phyloP scores from a whole-genome alignment of 37 sponge, comb jelly and placozoan species.

The Halisarca cf. caerulea region DNA sequence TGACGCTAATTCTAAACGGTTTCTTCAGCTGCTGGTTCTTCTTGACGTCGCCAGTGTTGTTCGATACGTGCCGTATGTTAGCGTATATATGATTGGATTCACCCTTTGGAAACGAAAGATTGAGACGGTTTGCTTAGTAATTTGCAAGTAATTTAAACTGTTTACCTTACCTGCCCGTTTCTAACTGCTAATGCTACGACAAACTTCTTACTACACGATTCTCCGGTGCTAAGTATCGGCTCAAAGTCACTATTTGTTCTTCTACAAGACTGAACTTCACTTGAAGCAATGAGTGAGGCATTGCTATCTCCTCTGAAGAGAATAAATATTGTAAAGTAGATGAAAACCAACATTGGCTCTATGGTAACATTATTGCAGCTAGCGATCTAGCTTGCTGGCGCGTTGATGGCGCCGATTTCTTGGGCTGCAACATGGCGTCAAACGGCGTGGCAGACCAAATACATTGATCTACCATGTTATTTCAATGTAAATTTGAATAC shows the following conservation, averaged over 20 bases:
- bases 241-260: slow-evolving; percentile 17
- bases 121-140: too few species aligned
- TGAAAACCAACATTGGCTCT: too few species aligned
- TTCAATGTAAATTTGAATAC: too few species aligned
- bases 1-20: slow-evolving; percentile 75
- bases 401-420: too few species aligned
- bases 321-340: too few species aligned
- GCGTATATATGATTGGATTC: slow-evolving; percentile 63
- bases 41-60: slow-evolving; percentile 17
- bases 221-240: slow-evolving; percentile 50
- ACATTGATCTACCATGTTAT: too few species aligned
- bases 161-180: slow-evolving; percentile 75
- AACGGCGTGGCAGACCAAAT: too few species aligned
- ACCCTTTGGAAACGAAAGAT: slow-evolving; percentile 26
- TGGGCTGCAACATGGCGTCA: too few species aligned
- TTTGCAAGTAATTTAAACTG: too few species aligned
- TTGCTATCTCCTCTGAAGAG: too few species aligned
- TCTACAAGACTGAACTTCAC: slow-evolving; percentile 63
- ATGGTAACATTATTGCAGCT: too few species aligned
- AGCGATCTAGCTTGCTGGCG: too few species aligned
- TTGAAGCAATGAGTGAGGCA: slow-evolving; percentile 69
- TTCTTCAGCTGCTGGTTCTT: slow-evolving; percentile 67
- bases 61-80: slow-evolving; percentile 48
- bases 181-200: slow-evolving; percentile 68
- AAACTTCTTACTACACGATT: slow-evolving; percentile 67